A percentile compares a stretch with the other conserved stretches of the same genome.
Evolutionary conservation across 1,140 invertebrate genomes (phyloP).

Genomic region (Leptopilina clavipes): DNA sequence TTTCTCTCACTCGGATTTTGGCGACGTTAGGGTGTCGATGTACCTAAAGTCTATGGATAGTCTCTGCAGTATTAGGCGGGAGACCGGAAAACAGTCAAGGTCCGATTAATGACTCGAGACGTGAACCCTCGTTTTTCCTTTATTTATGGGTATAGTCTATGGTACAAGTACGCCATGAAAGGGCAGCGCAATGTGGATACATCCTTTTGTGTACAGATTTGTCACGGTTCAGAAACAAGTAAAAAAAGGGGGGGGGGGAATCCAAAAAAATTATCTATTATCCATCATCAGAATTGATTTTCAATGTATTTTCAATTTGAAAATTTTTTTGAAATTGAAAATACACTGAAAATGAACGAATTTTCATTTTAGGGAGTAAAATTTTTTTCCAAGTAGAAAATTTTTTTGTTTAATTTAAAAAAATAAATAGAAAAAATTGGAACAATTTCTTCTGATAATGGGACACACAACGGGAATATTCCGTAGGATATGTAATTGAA

Average conservation of each 20-base stretch:
- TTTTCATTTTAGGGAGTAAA: too few relatives aligned
- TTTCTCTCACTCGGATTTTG: not conserved
- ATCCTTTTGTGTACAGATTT: slow-evolving; percentile 16
- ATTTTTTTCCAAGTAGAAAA: too few relatives aligned
- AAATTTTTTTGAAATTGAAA: too few relatives aligned
- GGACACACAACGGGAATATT: not conserved
- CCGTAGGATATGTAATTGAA: slow-evolving; percentile 7
- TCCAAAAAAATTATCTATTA: slow-evolving; percentile 2
- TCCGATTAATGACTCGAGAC: slow-evolving; percentile 27
- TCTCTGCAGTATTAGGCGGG: not conserved
- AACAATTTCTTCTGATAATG: not conserved
- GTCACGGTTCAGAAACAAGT: slow-evolving; percentile 17
- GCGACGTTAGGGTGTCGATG: not conserved
- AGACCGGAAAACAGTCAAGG: slow-evolving; percentile 15
- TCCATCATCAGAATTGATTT: not conserved
- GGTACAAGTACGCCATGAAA: not conserved
- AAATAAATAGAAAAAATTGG: too few relatives aligned
- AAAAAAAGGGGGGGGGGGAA: not conserved
- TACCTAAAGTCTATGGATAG: not conserved
- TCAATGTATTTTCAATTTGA: not conserved
- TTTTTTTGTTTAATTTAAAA: not conserved
- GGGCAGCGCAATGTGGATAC: slow-evolving; percentile 7
- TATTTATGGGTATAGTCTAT: not conserved
- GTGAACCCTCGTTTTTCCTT: slow-evolving; percentile 9
- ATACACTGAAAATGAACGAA: too few relatives aligned